Evolutionary conservation across 2,797 vertebrate genomes (phyloP).

Genomic region (Catharus ustulatus): DNA sequence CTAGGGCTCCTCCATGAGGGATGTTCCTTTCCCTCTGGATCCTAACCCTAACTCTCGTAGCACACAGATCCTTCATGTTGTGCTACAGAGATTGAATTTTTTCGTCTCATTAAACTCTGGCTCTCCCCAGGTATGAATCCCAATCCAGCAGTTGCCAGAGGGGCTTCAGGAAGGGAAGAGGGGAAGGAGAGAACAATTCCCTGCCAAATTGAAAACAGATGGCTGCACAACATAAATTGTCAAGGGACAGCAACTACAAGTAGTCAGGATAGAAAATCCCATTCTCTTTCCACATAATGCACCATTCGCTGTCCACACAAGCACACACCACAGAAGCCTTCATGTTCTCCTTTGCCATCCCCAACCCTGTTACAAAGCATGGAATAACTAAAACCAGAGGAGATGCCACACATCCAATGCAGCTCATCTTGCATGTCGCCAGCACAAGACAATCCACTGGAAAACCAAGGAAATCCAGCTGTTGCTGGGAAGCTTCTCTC

Average conservation of each 20-base stretch:
- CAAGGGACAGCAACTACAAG: background rate
- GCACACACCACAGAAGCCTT: background rate
- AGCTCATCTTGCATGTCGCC: background rate
- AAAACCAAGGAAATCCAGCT: background rate
- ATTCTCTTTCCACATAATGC: background rate
- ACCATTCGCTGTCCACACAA: background rate
- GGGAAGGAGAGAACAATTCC: background rate
- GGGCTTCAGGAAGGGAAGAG: background rate
- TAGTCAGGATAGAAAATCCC: background rate
- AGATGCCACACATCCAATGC: background rate
- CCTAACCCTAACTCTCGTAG: background rate
- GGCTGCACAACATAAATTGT: background rate
- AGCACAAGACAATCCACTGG: background rate
- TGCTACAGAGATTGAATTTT: background rate
- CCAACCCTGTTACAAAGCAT: background rate
- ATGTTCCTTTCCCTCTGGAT: background rate
- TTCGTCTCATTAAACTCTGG: background rate
- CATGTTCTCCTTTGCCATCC: background rate
- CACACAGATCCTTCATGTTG: background rate
- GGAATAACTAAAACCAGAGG: background rate
- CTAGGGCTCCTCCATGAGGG: background rate
- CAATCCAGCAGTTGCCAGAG: background rate
- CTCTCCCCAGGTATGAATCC: background rate
- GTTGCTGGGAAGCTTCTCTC: background rate
- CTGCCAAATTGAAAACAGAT: constrained; percentile 3